These are phyloP conservation scores for Coranthus polyacanthus DNA, from an alignment of 2,797 vertebrate genomes.

Conservation along the genomic window DNA sequence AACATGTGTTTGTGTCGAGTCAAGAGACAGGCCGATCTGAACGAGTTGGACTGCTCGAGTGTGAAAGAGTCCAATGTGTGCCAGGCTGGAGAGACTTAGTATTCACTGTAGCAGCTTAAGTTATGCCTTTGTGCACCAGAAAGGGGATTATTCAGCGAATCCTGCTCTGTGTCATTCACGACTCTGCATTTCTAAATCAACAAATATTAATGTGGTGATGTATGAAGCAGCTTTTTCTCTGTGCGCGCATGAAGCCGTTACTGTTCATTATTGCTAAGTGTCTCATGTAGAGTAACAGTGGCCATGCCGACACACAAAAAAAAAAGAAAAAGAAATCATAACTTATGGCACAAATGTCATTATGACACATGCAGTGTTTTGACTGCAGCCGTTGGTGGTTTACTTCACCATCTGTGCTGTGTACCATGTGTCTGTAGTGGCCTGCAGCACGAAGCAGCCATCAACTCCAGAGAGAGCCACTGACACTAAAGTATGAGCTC, in stretches of 20 bases:
- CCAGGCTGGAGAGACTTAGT: slow-evolving; percentile 73
- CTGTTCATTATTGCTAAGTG: slow-evolving; percentile 37
- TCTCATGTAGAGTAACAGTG: slow-evolving; percentile 42
- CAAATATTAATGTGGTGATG: slow-evolving; percentile 60
- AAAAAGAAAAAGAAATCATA: slow-evolving; percentile 24
- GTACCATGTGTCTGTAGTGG: slow-evolving; percentile 65
- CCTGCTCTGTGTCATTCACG: slow-evolving; percentile 76
- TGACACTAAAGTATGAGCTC: slow-evolving; percentile 18
- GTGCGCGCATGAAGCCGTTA: slow-evolving; percentile 3
- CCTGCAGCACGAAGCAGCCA: slow-evolving; percentile 66
- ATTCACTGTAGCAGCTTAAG: slow-evolving; percentile 76
- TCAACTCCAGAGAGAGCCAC: slow-evolving; percentile 61
- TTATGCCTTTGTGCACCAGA: slow-evolving; percentile 75
- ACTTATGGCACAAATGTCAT: slow-evolving; percentile 69
- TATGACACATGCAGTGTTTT: slow-evolving; percentile 65
- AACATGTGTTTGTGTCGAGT: slow-evolving; percentile 80
- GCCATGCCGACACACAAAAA: slow-evolving; percentile 19
- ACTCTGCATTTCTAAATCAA: slow-evolving; percentile 74
- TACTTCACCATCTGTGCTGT: slow-evolving; percentile 72
- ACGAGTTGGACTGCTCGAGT: slow-evolving; percentile 62
- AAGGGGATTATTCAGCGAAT: slow-evolving; percentile 78
- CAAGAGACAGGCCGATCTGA: slow-evolving; percentile 67
- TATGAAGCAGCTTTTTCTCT: slow-evolving; percentile 34
- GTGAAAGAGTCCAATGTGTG: slow-evolving; percentile 73
- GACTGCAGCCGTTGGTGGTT: slow-evolving; percentile 66